Percentiles rank a stretch among this genome's conserved stretches.
Evolutionary conservation across 1,140 invertebrate species (phyloP).

Genomic region (Geopemphigus sp.): DNA sequence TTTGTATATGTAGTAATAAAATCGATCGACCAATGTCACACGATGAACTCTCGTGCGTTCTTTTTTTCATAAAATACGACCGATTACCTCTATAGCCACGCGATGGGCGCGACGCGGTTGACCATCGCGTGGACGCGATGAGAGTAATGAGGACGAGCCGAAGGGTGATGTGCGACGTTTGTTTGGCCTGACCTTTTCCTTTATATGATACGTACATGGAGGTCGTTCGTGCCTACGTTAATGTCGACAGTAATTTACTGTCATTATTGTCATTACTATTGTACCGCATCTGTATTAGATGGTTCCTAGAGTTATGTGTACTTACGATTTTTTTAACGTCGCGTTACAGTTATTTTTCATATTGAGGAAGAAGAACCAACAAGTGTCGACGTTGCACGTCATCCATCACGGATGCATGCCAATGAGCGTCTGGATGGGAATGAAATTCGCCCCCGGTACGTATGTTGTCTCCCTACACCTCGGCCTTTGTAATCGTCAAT

Average conservation of each 20-base stretch:
- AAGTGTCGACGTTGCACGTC: conserved; percentile 89
- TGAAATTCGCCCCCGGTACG: conserved; percentile 88
- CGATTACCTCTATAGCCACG: not conserved
- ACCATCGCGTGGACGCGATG: too few relatives aligned
- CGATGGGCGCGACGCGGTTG: too few relatives aligned
- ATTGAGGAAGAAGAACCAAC: conserved; percentile 85
- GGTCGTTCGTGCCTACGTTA: not conserved
- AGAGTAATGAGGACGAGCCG: too few relatives aligned
- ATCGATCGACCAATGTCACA: conserved; percentile 23
- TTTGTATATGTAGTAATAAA: not conserved
- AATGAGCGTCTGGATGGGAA: conserved; percentile 92
- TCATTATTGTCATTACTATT: too few relatives aligned
- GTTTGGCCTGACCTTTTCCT: not conserved
- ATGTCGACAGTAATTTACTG: not conserved
- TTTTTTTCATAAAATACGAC: conserved; percentile 16
- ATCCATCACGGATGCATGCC: conserved; percentile 96
- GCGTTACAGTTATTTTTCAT: conserved; percentile 79
- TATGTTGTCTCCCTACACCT: not conserved
- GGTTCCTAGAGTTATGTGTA: too few relatives aligned
- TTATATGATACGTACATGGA: not conserved
- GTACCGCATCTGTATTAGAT: too few relatives aligned
- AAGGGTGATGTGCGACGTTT: too few relatives aligned
- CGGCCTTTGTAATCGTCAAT: too few relatives aligned
- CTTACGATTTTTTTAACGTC: conserved; percentile 7
- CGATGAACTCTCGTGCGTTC: conserved; percentile 9